Base-by-base conservation (phyloP, 2,888 invertebrate genomes). In the Tillus elongatus region DNA sequence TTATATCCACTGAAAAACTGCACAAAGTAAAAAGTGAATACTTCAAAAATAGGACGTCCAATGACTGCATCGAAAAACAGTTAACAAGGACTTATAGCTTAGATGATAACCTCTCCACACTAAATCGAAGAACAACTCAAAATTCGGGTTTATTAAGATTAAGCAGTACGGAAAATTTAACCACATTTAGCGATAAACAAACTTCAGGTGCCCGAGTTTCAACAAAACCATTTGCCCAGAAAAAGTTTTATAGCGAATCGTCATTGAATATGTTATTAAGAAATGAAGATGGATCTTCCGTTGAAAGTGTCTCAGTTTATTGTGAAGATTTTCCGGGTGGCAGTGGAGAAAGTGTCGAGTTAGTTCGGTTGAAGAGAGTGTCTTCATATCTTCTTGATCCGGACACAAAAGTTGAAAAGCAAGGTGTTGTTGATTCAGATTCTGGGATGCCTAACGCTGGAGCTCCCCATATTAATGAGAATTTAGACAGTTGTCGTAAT, bases 21-120 rank as follows among this genome's bases (percentile, higher is more conserved):
- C 24, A 19, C n/a, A 19, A 19, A 30, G 41, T 34, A 2, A 40
- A 37, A 19, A 44, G 44, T 13, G 42, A 42, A 3, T 15, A 39
- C 30, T 41, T 37, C 15, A 19, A 13, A 4, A 19, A 6, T 15
- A 12, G 28, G 2, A 19, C 24, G 6, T 8, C 6, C 24, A n/a
- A 19, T n/a, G 24, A 19, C n/a, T 19, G n/a, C 24, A 19, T 19
- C 6, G 24, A 19, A n/a, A 19, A 19, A n/a, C 24, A 19, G 24
- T 19, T 19, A 19, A 19, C 24, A n/a, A 19, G n/a, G 24, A 19
- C 6, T 19, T 19, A 19, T n/a, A 19, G 24, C 24, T 19, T 6
- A 6, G 24, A 19, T n/a, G 24, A 19, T 8, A 19, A 8, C 6
- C n/a, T 19, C n/a, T n/a, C 24, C n/a, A 8, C 24, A 8, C 6